Conservation (phyloP, 2,797 vertebrate species). For the Sarcoramphus papa region DNA sequence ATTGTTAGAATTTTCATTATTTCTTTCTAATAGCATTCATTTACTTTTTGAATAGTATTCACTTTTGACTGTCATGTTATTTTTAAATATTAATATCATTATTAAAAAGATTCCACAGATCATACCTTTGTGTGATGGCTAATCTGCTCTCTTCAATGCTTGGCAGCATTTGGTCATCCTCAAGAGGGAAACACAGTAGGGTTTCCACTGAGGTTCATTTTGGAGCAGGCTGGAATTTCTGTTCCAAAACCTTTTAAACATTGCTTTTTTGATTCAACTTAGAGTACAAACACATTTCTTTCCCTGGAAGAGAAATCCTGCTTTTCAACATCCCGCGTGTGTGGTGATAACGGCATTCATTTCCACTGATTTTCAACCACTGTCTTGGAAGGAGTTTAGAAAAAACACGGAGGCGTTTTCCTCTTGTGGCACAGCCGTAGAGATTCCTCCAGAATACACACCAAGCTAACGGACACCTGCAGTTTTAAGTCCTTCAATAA, state of each 20-base stretch:
- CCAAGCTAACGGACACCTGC: not conserved
- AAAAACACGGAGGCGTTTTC: not conserved
- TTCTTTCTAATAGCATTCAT: not conserved
- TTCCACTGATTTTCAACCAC: not conserved
- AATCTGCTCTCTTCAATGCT: not conserved
- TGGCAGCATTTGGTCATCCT: not conserved
- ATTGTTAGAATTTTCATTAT: not conserved
- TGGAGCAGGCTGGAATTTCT: not conserved
- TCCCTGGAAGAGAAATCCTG: not conserved
- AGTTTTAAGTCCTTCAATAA: not conserved
- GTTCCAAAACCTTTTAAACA: not conserved
- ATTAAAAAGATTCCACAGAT: not conserved
- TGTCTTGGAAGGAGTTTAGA: not conserved
- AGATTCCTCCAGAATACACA: not conserved
- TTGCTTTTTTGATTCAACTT: not conserved
- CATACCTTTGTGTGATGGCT: not conserved
- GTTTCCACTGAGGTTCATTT: not conserved
- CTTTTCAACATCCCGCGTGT: not conserved
- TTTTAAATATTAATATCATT: not conserved
- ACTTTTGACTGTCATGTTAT: not conserved
- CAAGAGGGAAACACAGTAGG: not conserved
- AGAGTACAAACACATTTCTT: conserved; percentile 26
- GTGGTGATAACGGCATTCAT: not conserved
- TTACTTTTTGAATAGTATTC: not conserved
- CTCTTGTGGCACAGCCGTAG: not conserved